Base-by-base conservation (phyloP, 2,888 invertebrate species). In the Nomada lathburiana region DNA sequence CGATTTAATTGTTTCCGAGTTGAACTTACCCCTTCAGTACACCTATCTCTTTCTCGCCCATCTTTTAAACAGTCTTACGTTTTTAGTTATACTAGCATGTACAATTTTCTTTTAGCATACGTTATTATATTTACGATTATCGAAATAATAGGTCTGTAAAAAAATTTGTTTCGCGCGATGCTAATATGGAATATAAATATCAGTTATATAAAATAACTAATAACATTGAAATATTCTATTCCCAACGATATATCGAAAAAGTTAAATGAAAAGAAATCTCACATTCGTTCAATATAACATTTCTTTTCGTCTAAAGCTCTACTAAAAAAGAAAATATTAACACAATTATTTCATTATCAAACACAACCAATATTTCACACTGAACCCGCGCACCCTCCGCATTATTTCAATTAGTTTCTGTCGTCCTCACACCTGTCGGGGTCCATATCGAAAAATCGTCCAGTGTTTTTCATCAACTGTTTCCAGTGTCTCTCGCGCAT, bases 401-500 rank as follows among this genome's bases (percentile, higher is more conserved):
- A 36, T 57, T 73, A 59, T n/a, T 52, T 3, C 2, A 69, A 42
- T 76, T 13, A 50, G 9, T 73, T 60, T 81, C 44, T 76, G 74
- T 74, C 60, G 59, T 82, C 71, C 2, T 64, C 92, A 76, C 82
- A 94, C 93, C 92, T 93, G 26, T 97, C 97, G 3, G 98, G 96
- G 2, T 97, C 95, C 97, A 98, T 98, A 90, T 98, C 98, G 92
- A 98, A 98, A 82, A 95, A 94, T 89, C 89, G 94, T 92, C 97
- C 97, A 18, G 98, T 98, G 94, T 97, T 97, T 2, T 94, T 94
- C 98, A 98, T 98, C 64, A 98, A 94, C 89, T 97, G 96, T 87
- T 96, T 96, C 98, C 98, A 99, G 94, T 99, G 98, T 16, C 98
- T 95, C 87, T 98, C 97, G 13, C 98, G 95, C 93, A 99, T 95